These are phyloP conservation scores for Oryctolagus cuniculus DNA, from an alignment of 2,113 vertebrate genomes.

Conservation along the genomic window DNA sequence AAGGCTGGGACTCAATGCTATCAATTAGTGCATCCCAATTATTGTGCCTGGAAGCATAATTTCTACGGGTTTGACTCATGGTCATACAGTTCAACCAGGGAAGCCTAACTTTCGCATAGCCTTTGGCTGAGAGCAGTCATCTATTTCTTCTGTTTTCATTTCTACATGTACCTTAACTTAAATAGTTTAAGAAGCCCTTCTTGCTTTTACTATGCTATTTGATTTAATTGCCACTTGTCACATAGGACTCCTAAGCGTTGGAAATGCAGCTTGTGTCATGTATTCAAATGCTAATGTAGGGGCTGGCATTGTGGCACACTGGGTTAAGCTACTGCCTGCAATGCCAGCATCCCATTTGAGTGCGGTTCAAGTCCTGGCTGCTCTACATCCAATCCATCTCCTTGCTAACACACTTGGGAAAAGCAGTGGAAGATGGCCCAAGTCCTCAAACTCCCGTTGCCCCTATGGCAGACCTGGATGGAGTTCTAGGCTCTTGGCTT, in stretches of 20 bases:
- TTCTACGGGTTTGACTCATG: neutral
- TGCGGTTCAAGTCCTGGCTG: no score
- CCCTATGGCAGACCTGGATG: no score
- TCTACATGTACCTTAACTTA: neutral
- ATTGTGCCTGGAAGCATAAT: neutral
- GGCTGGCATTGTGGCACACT: no score
- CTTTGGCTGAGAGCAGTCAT: neutral
- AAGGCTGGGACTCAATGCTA: neutral
- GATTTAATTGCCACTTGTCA: neutral
- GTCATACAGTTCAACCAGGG: neutral
- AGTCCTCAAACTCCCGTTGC: no score
- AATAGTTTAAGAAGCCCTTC: neutral
- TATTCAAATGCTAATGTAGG: neutral
- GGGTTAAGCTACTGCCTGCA: no score
- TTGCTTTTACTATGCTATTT: neutral
- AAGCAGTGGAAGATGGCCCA: no score
- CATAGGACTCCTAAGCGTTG: neutral
- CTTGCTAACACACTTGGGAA: no score
- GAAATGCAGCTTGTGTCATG: neutral
- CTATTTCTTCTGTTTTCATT: neutral
- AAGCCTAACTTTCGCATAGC: neutral
- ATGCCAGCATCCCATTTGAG: no score
- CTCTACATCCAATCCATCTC: no score
- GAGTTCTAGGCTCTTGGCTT: no score
- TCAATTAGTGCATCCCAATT: neutral